Conservation (phyloP, 2,888 invertebrate species). For the Hemithea aestivaria region DNA sequence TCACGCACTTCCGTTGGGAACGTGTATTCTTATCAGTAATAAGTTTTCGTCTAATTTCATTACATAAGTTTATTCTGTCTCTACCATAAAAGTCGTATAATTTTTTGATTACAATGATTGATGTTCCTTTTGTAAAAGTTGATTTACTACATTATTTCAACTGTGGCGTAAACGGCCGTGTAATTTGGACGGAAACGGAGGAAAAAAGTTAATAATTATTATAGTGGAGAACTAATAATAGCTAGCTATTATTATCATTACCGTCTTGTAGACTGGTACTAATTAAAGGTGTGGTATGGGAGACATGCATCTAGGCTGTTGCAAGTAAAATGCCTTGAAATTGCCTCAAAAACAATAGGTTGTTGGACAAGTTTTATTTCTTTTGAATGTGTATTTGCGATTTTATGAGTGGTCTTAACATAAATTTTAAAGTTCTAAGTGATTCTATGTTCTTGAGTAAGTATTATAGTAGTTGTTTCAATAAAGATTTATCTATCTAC, state of each 20-base stretch:
- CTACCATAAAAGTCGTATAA: too few species aligned
- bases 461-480: too few species aligned
- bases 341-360: slow-evolving; percentile 1
- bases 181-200: slow-evolving; percentile 62
- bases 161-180: slow-evolving; percentile 32
- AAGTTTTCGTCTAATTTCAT: too few species aligned
- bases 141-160: slow-evolving; percentile 6
- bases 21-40: too few species aligned
- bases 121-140: slow-evolving; percentile 1
- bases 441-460: too few species aligned
- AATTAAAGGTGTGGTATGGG: slow-evolving; percentile 43
- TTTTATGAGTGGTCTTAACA: background rate
- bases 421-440: too few species aligned
- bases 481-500: too few species aligned
- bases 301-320: slow-evolving; percentile 3
- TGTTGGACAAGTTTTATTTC: background rate
- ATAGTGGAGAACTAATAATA: slow-evolving; percentile 56
- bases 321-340: slow-evolving; percentile 3
- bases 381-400: background rate
- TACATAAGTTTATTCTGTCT: too few species aligned
- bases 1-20: too few species aligned
- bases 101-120: background rate
- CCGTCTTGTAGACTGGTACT: slow-evolving; percentile 35
- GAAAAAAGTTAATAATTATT: slow-evolving; percentile 67
- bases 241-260: slow-evolving; percentile 65